phyloP scores from a whole-genome alignment of 1,140 invertebrate genomes.

The Lepidurus arcticus region DNA sequence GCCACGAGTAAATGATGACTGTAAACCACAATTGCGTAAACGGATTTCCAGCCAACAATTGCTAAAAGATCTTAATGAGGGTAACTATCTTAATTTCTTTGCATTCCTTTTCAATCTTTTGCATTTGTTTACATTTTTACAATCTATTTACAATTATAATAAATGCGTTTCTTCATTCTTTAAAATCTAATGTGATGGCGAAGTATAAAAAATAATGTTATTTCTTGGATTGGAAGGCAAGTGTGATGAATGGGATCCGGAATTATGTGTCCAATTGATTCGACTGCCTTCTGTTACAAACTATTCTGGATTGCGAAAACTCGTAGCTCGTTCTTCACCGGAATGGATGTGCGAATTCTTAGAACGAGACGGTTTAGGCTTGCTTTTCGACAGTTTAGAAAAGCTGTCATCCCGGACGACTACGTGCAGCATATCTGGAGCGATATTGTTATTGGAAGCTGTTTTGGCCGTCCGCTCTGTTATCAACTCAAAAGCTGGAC shows the following conservation, averaged over 20 bases:
- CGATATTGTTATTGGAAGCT: slow-evolving; percentile 48
- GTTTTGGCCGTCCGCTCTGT: slow-evolving; percentile 48
- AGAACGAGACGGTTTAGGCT: slow-evolving; percentile 46
- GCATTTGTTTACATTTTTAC: too few relatives aligned
- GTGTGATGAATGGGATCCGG: slow-evolving; percentile 44
- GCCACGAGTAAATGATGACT: background rate
- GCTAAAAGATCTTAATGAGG: slow-evolving; percentile 30
- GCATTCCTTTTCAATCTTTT: background rate
- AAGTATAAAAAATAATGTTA: too few relatives aligned
- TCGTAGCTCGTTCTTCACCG: slow-evolving; percentile 42
- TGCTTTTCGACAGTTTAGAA: slow-evolving; percentile 48
- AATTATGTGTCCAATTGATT: slow-evolving; percentile 46
- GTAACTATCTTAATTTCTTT: background rate
- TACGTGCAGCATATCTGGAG: slow-evolving; percentile 44
- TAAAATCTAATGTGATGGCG: too few relatives aligned
- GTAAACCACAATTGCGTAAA: background rate
- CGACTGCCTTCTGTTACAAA: slow-evolving; percentile 45
- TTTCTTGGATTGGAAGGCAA: slow-evolving; percentile 34
- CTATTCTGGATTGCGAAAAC: slow-evolving; percentile 46
- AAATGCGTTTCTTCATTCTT: too few relatives aligned
- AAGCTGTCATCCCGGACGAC: slow-evolving; percentile 41
- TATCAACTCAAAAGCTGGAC: slow-evolving; percentile 49
- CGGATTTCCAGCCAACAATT: slow-evolving; percentile 29
- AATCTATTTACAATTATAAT: too few relatives aligned
- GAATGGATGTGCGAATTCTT: slow-evolving; percentile 51